Conservation (phyloP, 2,888 invertebrate genomes). For the Nemoura dubitans region DNA sequence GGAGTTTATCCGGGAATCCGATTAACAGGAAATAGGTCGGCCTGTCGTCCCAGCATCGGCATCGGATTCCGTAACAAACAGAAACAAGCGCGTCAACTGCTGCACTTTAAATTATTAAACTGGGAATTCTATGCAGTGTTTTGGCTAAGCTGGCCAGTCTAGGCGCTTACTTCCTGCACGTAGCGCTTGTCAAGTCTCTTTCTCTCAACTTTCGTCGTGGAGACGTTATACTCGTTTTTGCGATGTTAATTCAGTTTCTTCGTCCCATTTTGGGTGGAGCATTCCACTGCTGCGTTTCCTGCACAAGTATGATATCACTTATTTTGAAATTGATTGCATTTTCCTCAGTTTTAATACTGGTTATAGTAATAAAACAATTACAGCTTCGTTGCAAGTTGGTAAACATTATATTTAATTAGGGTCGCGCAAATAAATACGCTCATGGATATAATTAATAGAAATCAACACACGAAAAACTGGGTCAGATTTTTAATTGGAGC, state of each 20-base stretch:
- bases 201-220: neutral
- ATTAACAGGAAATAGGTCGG: constrained; percentile 7
- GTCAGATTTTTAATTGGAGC: neutral
- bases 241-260: neutral
- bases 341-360: neutral
- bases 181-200: neutral
- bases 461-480: neutral
- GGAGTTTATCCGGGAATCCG: neutral
- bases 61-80: neutral
- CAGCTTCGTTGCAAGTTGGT: neutral
- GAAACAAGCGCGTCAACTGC: neutral
- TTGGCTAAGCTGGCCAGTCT: neutral
- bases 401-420: neutral
- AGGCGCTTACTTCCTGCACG: neutral
- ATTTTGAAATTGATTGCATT: neutral
- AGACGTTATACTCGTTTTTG: neutral
- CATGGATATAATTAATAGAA: neutral
- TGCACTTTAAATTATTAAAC: constrained; percentile 12
- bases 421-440: neutral
- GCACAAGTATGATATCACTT: neutral
- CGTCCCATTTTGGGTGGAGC: neutral
- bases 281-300: neutral
- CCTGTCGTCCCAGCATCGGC: neutral
- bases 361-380: neutral
- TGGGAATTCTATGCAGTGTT: neutral